phyloP scores from a whole-genome alignment of 2,888 invertebrate species.

The Nephrotoma guestfalica region DNA sequence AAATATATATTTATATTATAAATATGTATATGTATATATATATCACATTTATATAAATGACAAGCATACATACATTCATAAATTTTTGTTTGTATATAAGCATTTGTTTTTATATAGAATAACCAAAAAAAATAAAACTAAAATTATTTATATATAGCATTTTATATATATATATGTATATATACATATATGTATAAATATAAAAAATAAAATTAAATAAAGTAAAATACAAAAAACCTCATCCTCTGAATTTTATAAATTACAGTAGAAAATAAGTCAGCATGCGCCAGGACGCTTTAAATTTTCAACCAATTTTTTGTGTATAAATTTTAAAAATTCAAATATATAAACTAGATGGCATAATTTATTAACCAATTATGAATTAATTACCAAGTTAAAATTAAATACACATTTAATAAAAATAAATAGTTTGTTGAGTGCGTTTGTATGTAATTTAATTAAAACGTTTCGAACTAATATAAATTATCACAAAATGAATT shows the following conservation, averaged over 20 bases:
- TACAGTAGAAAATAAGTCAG: neutral
- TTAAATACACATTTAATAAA: neutral
- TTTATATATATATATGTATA: neutral
- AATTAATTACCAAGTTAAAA: neutral
- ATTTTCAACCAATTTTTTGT: neutral
- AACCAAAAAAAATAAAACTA: neutral
- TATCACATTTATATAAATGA: no score
- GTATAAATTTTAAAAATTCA: neutral
- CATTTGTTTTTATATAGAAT: neutral
- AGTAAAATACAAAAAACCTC: neutral
- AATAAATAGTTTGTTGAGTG: neutral
- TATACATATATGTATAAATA: neutral
- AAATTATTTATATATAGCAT: neutral
- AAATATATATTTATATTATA: neutral
- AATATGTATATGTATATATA: neutral
- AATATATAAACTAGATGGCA: neutral
- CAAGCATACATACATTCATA: neutral
- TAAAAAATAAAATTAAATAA: neutral
- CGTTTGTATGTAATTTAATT: neutral
- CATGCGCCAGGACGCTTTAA: neutral
- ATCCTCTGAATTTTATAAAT: neutral
- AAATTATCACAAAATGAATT: neutral
- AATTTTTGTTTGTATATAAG: neutral
- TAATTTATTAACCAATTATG: neutral
- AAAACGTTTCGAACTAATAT: neutral